Conservation (phyloP, 1,140 invertebrate genomes). For the Trissolcus basalis region DNA sequence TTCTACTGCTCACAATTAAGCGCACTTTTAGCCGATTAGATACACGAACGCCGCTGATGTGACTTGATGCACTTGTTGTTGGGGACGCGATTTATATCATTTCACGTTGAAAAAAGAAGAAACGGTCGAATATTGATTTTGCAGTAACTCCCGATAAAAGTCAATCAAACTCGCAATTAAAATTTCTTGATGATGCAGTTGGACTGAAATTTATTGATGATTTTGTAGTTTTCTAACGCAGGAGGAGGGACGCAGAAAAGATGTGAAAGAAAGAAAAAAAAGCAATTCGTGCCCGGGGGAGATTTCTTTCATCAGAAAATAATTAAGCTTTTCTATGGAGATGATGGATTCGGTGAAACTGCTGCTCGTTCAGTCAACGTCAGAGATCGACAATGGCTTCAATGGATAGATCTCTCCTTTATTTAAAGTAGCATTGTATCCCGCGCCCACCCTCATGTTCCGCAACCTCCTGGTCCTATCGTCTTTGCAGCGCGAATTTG, state of each 20-base stretch:
- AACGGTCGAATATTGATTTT: neutral
- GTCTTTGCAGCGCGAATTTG: slow-evolving; percentile 57
- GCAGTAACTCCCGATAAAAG: neutral
- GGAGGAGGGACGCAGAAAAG: slow-evolving; percentile 23
- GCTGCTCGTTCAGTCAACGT: slow-evolving; percentile 76
- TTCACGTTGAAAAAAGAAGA: neutral
- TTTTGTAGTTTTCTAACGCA: slow-evolving; percentile 16
- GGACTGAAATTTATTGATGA: slow-evolving; percentile 29
- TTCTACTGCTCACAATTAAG: slow-evolving; percentile 73
- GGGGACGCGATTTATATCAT: slow-evolving; percentile 1
- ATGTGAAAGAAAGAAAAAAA: slow-evolving; percentile 44
- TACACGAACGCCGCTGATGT: slow-evolving; percentile 36
- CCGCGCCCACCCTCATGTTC: slow-evolving; percentile 63
- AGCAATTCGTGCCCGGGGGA: slow-evolving; percentile 54
- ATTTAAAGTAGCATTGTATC: slow-evolving; percentile 78
- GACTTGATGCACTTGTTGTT: slow-evolving; percentile 35
- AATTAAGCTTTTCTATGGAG: slow-evolving; percentile 77
- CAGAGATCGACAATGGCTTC: slow-evolving; percentile 75
- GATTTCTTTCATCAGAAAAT: slow-evolving; percentile 76
- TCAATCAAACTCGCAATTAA: slow-evolving; percentile 14
- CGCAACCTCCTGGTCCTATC: slow-evolving; percentile 37
- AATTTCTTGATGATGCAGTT: slow-evolving; percentile 7
- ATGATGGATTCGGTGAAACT: slow-evolving; percentile 74
- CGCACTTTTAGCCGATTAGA: slow-evolving; percentile 76
- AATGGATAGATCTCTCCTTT: slow-evolving; percentile 76